Evolutionary conservation across 1,140 invertebrate genomes (phyloP).

Genomic region (Armadillidium nasatum): DNA sequence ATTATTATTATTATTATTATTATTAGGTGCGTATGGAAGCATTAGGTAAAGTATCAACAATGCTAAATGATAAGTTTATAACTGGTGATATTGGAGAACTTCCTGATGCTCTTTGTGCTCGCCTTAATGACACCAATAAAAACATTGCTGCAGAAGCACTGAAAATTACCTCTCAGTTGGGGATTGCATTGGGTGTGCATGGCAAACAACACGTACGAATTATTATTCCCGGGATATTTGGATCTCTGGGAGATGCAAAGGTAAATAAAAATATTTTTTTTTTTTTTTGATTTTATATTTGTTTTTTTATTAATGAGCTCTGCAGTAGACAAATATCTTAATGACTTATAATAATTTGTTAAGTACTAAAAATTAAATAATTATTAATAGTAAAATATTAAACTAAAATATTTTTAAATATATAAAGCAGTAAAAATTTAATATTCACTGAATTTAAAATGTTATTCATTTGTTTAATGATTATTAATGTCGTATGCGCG

Average conservation of each 20-base stretch:
- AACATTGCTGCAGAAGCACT: constrained; percentile 79
- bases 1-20: not conserved
- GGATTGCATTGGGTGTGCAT: constrained; percentile 71
- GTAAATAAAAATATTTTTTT: constrained; percentile 53
- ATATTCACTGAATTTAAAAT: no score
- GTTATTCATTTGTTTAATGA: no score
- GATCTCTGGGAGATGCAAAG: constrained; percentile 66
- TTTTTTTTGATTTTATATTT: no score
- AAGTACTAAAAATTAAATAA: not conserved
- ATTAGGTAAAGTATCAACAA: constrained; percentile 68
- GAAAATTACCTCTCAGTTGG: constrained; percentile 72
- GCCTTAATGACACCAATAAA: constrained; percentile 82
- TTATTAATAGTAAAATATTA: no score
- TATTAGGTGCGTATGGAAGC: constrained; percentile 70
- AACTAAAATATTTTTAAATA: no score
- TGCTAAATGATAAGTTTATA: constrained; percentile 73
- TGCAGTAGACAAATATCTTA: not conserved
- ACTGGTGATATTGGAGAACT: constrained; percentile 76
- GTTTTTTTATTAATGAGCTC: not conserved
- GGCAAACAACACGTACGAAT: constrained; percentile 72
- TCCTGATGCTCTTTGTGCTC: constrained; percentile 66
- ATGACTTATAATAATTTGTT: no score
- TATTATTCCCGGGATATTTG: constrained; percentile 77
- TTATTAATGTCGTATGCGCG: no score
- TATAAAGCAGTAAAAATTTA: no score